A percentile compares a stretch with the other conserved stretches of the same genome.
Evolutionary conservation across 2,888 invertebrate species (phyloP).

Genomic region (Steinernema hermaphroditum): DNA sequence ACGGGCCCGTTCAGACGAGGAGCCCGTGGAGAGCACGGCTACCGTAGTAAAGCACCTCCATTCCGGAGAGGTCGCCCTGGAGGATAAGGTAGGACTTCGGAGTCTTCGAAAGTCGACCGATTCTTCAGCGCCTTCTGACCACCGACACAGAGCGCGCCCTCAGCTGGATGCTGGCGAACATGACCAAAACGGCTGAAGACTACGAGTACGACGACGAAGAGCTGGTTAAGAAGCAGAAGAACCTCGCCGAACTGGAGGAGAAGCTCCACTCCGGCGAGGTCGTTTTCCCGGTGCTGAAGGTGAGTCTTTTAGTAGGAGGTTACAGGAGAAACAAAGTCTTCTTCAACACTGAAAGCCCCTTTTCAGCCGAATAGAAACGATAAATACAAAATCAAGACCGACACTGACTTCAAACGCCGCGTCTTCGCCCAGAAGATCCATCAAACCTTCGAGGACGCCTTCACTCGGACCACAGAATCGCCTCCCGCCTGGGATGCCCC

Average conservation of each 20-base stretch:
- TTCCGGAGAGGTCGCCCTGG: slow-evolving; percentile 29
- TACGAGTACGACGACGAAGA: slow-evolving; percentile 32
- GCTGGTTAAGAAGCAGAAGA: not conserved
- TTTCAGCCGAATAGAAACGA: slow-evolving; percentile 23
- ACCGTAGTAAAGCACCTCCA: slow-evolving; percentile 28
- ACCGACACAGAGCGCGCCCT: slow-evolving; percentile 59
- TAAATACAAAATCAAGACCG: slow-evolving; percentile 18
- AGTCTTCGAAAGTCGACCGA: not conserved
- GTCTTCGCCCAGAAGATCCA: slow-evolving; percentile 23
- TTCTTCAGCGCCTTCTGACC: not conserved
- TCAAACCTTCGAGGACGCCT: slow-evolving; percentile 1
- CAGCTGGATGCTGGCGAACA: slow-evolving; percentile 64
- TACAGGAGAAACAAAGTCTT: too few relatives aligned
- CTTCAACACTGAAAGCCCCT: too few relatives aligned
- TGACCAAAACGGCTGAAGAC: slow-evolving; percentile 56
- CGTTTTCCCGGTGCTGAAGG: slow-evolving; percentile 11
- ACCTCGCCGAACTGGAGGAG: not conserved
- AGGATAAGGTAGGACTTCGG: not conserved
- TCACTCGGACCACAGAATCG: slow-evolving; percentile 1
- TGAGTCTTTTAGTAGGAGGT: not conserved
- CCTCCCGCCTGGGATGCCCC: not conserved
- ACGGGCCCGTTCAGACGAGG: not conserved
- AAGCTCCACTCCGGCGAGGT: slow-evolving; percentile 32
- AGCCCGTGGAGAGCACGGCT: not conserved
- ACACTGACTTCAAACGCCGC: not conserved